These are phyloP conservation scores for Artemia sinica DNA, from an alignment of 2,888 invertebrate genomes.

Conservation along the genomic window DNA sequence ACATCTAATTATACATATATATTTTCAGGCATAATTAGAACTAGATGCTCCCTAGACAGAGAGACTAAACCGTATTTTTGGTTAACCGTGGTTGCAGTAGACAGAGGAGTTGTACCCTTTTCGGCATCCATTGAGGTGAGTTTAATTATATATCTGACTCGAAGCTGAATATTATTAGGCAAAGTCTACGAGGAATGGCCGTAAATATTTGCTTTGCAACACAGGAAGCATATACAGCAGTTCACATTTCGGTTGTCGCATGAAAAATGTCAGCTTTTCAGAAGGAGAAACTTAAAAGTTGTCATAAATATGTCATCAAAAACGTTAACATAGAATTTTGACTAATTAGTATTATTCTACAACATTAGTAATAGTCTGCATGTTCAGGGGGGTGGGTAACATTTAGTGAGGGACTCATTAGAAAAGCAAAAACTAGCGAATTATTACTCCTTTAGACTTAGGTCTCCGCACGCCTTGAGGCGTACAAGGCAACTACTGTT, in stretches of 20 bases:
- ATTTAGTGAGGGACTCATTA: too few species aligned
- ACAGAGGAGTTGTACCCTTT: slow-evolving; percentile 70
- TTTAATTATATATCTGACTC: neutral
- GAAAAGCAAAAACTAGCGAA: too few species aligned
- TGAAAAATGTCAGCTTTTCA: neutral
- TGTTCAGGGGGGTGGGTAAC: too few species aligned
- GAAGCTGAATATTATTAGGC: neutral
- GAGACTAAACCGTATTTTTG: slow-evolving; percentile 76
- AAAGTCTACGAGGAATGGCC: neutral
- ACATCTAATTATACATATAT: too few species aligned
- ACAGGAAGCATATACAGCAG: neutral
- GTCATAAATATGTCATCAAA: neutral
- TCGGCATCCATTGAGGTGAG: slow-evolving; percentile 63
- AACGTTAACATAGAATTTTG: neutral
- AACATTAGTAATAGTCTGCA: too few species aligned
- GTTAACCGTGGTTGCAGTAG: slow-evolving; percentile 82
- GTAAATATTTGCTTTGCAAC: neutral
- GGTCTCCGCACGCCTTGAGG: too few species aligned
- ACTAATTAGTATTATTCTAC: too few species aligned
- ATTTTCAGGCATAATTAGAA: slow-evolving; percentile 59
- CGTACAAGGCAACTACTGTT: too few species aligned
- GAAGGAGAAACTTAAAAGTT: neutral
- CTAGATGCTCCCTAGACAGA: slow-evolving; percentile 65
- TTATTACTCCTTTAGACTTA: too few species aligned
- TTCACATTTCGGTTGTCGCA: neutral